Conservation (phyloP, 2,113 vertebrate species). For the Platycercus adscitus region DNA sequence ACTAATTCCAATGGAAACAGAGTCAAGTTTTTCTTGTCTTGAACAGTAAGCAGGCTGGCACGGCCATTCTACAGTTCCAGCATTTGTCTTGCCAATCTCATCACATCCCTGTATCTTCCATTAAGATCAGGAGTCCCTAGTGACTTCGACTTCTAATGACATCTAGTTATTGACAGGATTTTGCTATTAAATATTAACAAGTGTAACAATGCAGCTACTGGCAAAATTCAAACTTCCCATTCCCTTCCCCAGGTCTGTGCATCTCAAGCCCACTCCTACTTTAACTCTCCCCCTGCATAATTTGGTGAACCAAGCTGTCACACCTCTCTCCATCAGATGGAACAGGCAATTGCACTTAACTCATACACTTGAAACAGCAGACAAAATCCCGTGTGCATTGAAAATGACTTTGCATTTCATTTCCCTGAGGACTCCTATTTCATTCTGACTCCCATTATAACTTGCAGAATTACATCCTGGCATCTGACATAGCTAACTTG, state of each 20-base stretch:
- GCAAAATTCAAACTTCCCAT: background rate
- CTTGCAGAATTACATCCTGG: background rate
- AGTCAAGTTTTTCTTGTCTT: background rate
- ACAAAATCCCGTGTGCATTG: background rate
- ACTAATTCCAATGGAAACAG: background rate
- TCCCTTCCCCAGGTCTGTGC: background rate
- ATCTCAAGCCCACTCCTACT: background rate
- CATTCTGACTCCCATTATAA: background rate
- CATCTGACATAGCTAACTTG: background rate
- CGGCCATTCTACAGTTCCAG: background rate
- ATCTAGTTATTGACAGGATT: background rate
- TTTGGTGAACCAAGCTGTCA: background rate
- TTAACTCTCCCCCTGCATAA: background rate
- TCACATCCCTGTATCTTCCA: background rate
- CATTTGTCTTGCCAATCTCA: background rate
- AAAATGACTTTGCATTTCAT: accelerated
- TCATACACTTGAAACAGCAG: background rate
- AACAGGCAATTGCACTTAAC: background rate
- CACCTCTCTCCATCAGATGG: background rate
- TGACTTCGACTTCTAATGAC: background rate
- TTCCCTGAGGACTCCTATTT: background rate
- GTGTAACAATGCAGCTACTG: background rate
- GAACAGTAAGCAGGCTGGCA: background rate
- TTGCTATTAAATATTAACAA: background rate
- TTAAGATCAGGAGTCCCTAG: background rate